Conservation (phyloP, 1,140 invertebrate genomes). For the Eurytemora carolleeae region DNA sequence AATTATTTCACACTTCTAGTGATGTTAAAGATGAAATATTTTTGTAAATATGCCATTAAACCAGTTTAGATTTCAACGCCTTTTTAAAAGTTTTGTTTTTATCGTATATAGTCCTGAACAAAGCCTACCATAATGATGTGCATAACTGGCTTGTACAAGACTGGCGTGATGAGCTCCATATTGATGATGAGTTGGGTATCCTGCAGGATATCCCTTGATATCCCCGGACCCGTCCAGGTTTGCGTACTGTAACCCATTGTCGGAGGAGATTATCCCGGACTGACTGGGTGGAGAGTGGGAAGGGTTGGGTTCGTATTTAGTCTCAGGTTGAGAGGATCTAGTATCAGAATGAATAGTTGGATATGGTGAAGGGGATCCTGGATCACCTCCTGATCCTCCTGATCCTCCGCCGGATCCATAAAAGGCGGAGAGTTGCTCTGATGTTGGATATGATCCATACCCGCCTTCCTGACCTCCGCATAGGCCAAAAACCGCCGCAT, state of each 20-base stretch:
- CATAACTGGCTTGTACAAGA: neutral
- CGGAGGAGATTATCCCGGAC: neutral
- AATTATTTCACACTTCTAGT: too few species aligned
- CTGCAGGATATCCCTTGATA: neutral
- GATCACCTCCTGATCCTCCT: neutral
- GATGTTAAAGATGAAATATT: too few species aligned
- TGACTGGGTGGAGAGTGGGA: neutral
- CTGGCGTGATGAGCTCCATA: neutral
- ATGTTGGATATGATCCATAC: neutral
- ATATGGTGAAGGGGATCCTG: neutral
- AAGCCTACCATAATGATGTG: neutral
- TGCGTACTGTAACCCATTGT: neutral
- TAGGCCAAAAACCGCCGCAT: neutral
- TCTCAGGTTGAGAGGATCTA: neutral
- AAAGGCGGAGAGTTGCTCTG: neutral
- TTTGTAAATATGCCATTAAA: too few species aligned
- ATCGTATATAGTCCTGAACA: too few species aligned
- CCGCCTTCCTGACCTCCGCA: neutral
- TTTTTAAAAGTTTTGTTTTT: too few species aligned
- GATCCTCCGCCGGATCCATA: neutral
- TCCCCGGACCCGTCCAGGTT: neutral
- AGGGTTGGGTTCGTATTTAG: neutral
- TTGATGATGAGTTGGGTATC: neutral
- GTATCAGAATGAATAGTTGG: too few species aligned
- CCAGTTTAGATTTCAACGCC: too few species aligned